Base-by-base conservation (phyloP, 1,140 invertebrate species). In the Calephelis nemesis region DNA sequence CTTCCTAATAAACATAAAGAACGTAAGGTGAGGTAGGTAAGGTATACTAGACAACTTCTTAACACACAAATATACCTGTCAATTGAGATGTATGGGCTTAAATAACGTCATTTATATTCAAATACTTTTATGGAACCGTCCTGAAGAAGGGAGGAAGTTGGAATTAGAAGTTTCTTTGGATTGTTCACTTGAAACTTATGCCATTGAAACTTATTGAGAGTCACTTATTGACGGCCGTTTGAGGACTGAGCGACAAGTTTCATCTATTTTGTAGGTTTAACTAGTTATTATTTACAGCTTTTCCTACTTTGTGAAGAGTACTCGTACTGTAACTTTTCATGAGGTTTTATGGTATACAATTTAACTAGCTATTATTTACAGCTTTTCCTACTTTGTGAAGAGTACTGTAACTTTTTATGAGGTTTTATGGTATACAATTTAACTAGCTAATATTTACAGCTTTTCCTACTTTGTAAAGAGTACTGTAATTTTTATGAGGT, bases 161-260 rank as follows among this genome's bases (percentile, higher is more conserved):
- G 39, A 60, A 60, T 60, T 60, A 60, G 19, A 19, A 60, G 54
- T 60, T 39, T 10, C 39, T 39, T 60, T 39, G 54, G 39, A 60
- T 60, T 19, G 54, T 12, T 40, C 54, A 40, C 30, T 60, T 39
- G 11, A 60, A 60, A 60, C 54, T 60, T 60, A 60, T 60, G 19
- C 30, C 54, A 60, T 60, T 60, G 5, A 60, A 60, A 60, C 54
- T 60, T 60, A 60, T 40, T 39, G 54, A 60, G 30, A 60, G 12
- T 12, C 54, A 60, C 39, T 60, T 60, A 60, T 60, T 60, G 54
- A 19, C 54, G 54, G 11, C 30, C 54, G 19, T 40, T 60, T 39
- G n/a, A 60, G 11, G 54, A 60, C 12, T 60, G 7, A 7, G 54
- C 54, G 30, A 7, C 1, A 39, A 12, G 54, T 11, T 60, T 12